Evolutionary conservation across 1,140 invertebrate species (phyloP).

Genomic region (Lucilia sericata): DNA sequence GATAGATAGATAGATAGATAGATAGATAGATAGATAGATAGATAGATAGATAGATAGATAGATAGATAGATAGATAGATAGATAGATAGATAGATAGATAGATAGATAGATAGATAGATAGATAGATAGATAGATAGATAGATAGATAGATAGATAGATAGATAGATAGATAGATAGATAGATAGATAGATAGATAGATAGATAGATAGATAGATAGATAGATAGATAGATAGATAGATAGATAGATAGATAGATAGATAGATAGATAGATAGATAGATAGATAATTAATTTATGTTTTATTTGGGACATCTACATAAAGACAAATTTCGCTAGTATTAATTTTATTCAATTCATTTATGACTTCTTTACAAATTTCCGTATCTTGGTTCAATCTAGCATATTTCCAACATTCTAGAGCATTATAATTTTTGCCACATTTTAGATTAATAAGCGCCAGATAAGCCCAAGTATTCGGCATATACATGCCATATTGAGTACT

Average conservation of each 20-base stretch:
- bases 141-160: too few relatives aligned
- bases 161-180: too few relatives aligned
- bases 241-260: too few relatives aligned
- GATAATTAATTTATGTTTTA: neutral
- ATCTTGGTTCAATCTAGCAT: constrained; percentile 54
- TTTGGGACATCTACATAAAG: constrained; percentile 52
- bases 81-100: too few relatives aligned
- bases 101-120: too few relatives aligned
- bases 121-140: too few relatives aligned
- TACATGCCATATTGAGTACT: constrained; percentile 51
- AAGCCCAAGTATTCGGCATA: constrained; percentile 59
- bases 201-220: too few relatives aligned
- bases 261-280: too few relatives aligned
- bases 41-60: too few relatives aligned
- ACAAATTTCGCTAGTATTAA: constrained; percentile 54
- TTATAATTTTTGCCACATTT: constrained; percentile 52
- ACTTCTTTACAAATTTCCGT: constrained; percentile 53
- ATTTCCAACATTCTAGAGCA: constrained; percentile 61
- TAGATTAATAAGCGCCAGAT: constrained; percentile 58
- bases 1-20: neutral
- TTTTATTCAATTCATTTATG: constrained; percentile 52
- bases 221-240: too few relatives aligned
- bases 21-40: neutral
- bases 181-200: too few relatives aligned
- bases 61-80: too few relatives aligned